phyloP scores from a whole-genome alignment of 1,140 invertebrate genomes.

The Eciton burchellii region DNA sequence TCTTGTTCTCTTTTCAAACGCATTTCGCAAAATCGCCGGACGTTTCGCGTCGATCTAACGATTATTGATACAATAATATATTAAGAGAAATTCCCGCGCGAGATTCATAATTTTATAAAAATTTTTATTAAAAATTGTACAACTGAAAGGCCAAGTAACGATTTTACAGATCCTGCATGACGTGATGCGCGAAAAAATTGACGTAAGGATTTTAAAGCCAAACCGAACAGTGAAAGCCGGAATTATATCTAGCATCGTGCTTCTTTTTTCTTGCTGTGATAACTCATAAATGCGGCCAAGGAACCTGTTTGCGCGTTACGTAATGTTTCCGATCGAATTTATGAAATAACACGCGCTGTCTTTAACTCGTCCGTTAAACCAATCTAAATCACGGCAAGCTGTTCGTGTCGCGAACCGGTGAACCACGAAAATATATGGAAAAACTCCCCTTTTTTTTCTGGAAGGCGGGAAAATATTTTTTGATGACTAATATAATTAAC shows the following conservation, averaged over 20 bases:
- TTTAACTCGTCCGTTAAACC: conserved; percentile 23
- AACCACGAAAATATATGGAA: neutral
- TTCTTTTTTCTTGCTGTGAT: conserved; percentile 26
- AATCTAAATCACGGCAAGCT: neutral
- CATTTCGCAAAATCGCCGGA: no score
- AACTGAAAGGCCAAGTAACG: no score
- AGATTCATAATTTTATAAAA: no score
- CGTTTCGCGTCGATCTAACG: no score
- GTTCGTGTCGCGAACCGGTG: neutral
- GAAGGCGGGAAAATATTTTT: neutral
- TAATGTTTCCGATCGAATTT: conserved; percentile 30
- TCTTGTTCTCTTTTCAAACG: no score
- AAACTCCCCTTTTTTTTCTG: neutral
- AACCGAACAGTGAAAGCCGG: conserved; percentile 25
- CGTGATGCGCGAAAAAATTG: conserved; percentile 23
- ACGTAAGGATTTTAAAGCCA: conserved; percentile 15
- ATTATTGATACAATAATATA: no score
- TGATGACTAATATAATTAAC: neutral
- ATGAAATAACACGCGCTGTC: conserved; percentile 13
- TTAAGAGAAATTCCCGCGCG: no score
- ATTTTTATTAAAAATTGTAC: no score
- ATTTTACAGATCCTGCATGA: no score
- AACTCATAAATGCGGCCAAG: conserved; percentile 41
- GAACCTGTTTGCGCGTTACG: conserved; percentile 45
- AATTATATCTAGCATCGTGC: conserved; percentile 35